Evolutionary conservation across 2,888 invertebrate genomes (phyloP), one percentile per base, ranked within the genome.

Genomic region (Dermolepida albohirtum): DNA sequence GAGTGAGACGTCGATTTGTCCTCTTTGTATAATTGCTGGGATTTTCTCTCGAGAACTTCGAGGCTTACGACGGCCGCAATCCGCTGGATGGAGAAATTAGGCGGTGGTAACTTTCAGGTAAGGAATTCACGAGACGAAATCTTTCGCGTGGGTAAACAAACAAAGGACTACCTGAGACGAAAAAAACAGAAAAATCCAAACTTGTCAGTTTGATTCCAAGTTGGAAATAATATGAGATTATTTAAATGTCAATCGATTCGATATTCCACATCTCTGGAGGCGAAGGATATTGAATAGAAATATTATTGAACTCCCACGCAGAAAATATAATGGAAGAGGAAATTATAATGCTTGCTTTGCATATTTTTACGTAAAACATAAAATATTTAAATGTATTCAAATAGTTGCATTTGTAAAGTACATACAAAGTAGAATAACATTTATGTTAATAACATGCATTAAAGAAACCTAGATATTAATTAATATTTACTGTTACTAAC

Each of bases 21-120:
- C 40, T 52, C 52, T 64, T 64, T 64, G 41, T 64, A 43, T 52
- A 64, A 64, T 64, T 64, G 52, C 51, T 14, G 16, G 52, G 52
- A 64, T 64, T 52, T 52, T 59, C 59, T 29, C 29, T 47, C 34
- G 14, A 27, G 59, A 44, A 14, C 59, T 12, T 27, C 29, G 27
- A 22, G 29, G 59, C 14, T 47, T 29, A 29, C 17, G 27, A 7
- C 44, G 27, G 29, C 59, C 59, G 44, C 59, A 44, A 59, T 59
- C 12, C 44, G 44, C 14, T 10, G 29, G 14, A 29, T 27, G 59
- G 29, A 59, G 14, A 44, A 59, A 29, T 44, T 57, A 34, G 10
- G 22, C 22, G 22, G 22, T 22, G 44, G 44, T 43, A 27, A 59
- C 27, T 43, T 27, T 59, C 47, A 59, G 44, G 57, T 59, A 14